Base-by-base conservation (phyloP, 1,140 invertebrate species). In the Acyrthosiphon pisum region DNA sequence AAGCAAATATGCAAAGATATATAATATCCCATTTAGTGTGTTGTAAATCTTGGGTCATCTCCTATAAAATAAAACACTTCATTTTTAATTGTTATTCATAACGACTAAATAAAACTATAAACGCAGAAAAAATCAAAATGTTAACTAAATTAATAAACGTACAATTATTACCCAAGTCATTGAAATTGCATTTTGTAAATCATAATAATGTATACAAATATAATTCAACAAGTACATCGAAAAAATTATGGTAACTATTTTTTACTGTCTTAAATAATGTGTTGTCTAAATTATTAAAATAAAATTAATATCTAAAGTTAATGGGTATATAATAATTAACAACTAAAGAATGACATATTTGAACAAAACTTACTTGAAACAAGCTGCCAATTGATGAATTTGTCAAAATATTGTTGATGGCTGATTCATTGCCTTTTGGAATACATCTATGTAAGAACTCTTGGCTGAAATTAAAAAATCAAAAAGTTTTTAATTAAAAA, bases 1-100 rank as follows among this genome's bases (percentile, higher is more conserved):
- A 95, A 68, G 97, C 95, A 93, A 97, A 96, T 9, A 96, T 94
- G 93, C 96, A 96, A 86, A 97, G 95, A 94, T 96, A 97, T 44
- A 97, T 89, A 84, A 97, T 95, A 94, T 97, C 96, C 87, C 94
- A 94, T 96, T 96, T 97, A n/a, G 96, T 96, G 18, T 96, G 94
- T 89, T 96, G 95, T 7, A 97, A 94, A 95, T 97, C 97, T 95
- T 96, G 95, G 88, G 96, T 95, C 81, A 96, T 96, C 95, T 97
- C 96, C 96, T 96, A 94, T 93, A 95, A 95, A 93, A 76, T 93
- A 94, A 84, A 84, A 90, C 87, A 94, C 86, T 89, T 93, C 4
- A 76, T 76, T 30, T 30, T 60, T 60, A 30, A 30, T 60, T 76
- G 4, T 76, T 76, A 4, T 35, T 76, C 2, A n/a, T 6, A 18